A percentile compares a stretch with the other conserved stretches of the same genome.
These are phyloP conservation scores for Erpetoichthys calabaricus DNA, from an alignment of 2,797 vertebrate genomes.

Conservation along the genomic window DNA sequence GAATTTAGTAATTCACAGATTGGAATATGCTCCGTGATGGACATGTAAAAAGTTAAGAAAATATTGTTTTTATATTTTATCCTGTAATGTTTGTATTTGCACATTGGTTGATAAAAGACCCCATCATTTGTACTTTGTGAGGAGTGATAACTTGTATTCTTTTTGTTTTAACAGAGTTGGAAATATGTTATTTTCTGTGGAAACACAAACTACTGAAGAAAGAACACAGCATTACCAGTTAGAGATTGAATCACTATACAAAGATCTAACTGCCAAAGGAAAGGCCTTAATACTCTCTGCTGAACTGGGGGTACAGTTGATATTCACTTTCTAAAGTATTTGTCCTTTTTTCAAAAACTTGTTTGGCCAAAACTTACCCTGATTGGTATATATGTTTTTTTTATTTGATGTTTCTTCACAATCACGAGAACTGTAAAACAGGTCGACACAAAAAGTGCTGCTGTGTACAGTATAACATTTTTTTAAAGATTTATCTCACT, in stretches of 20 bases:
- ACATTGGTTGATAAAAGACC: too few relatives aligned
- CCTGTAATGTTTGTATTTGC: too few relatives aligned
- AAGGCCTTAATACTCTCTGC: slow-evolving; percentile 79
- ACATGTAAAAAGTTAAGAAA: too few relatives aligned
- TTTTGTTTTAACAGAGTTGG: slow-evolving; percentile 57
- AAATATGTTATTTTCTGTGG: slow-evolving; percentile 89
- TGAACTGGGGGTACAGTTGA: slow-evolving; percentile 67
- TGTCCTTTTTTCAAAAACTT: not conserved
- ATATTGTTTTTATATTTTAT: too few relatives aligned
- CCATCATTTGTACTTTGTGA: too few relatives aligned
- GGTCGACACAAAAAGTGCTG: too few relatives aligned
- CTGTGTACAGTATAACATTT: too few relatives aligned
- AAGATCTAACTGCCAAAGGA: slow-evolving; percentile 86
- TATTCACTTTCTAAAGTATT: slow-evolving; percentile 4
- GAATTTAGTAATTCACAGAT: too few relatives aligned
- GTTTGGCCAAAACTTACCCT: not conserved
- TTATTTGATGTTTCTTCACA: not conserved
- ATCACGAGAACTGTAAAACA: too few relatives aligned
- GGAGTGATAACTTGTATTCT: not conserved
- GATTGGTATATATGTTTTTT: not conserved
- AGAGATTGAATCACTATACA: slow-evolving; percentile 90
- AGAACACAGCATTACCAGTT: slow-evolving; percentile 87
- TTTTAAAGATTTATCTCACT: too few relatives aligned
- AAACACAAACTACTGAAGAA: slow-evolving; percentile 92
- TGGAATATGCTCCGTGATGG: too few relatives aligned